Percentiles rank a stretch among this genome's conserved stretches.
phyloP scores from a whole-genome alignment of 2,113 vertebrate species.

The Dascyllus trimaculatus region DNA sequence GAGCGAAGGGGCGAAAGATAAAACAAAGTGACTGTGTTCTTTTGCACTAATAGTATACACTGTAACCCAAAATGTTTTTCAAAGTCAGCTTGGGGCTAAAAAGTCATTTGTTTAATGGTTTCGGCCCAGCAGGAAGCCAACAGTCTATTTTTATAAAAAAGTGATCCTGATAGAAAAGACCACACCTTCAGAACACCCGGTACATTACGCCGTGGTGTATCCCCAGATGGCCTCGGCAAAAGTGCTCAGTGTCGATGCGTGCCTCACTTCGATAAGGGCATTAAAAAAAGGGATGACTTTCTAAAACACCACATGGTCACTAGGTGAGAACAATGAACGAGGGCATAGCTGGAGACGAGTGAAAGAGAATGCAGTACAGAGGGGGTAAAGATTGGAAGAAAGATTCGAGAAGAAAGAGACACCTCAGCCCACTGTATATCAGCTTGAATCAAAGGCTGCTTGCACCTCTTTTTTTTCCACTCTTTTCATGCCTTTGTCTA shows the following conservation, averaged over 20 bases:
- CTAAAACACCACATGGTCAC: slow-evolving; percentile 50
- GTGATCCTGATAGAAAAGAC: slow-evolving; percentile 61
- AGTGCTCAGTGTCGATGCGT: slow-evolving; percentile 32
- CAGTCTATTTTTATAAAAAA: slow-evolving; percentile 75
- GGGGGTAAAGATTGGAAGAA: slow-evolving; percentile 45
- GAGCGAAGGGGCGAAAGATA: slow-evolving; percentile 56
- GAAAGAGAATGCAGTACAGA: slow-evolving; percentile 31
- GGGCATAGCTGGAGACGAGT: slow-evolving; percentile 11
- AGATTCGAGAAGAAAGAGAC: slow-evolving; percentile 18
- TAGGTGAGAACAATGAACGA: slow-evolving; percentile 39
- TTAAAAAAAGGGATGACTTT: slow-evolving; percentile 57
- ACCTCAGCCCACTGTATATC: slow-evolving; percentile 58
- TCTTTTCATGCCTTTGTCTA: slow-evolving; percentile 69
- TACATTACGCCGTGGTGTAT: slow-evolving; percentile 35
- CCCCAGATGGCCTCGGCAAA: slow-evolving; percentile 53
- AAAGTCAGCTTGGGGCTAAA: slow-evolving; percentile 80
- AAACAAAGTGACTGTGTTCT: slow-evolving; percentile 82
- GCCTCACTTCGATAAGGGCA: slow-evolving; percentile 34
- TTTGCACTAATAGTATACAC: slow-evolving; percentile 68
- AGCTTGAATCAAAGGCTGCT: slow-evolving; percentile 69
- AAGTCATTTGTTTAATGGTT: slow-evolving; percentile 85
- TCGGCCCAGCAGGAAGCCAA: slow-evolving; percentile 76
- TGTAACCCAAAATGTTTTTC: slow-evolving; percentile 74
- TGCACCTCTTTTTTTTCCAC: slow-evolving; percentile 26
- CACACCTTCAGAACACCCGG: slow-evolving; percentile 62